Percentiles rank a stretch among this genome's conserved stretches.
These are phyloP conservation scores for Struthio camelus DNA, from an alignment of 2,113 vertebrate genomes.

Conservation along the genomic window DNA sequence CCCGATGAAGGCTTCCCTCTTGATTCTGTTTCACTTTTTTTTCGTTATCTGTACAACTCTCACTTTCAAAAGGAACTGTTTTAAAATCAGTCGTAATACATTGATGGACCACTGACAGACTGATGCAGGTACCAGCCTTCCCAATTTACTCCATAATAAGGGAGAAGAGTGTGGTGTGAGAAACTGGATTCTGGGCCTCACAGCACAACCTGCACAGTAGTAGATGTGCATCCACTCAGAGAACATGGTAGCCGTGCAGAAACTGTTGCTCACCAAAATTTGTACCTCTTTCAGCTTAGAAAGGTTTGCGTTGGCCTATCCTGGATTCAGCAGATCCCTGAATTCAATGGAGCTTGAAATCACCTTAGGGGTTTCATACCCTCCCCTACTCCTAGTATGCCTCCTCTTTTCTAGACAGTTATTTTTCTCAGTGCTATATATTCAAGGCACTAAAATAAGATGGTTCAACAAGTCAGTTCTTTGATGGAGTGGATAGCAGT, in stretches of 20 bases:
- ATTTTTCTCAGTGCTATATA: accelerated
- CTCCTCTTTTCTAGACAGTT: background rate
- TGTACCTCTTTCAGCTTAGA: background rate
- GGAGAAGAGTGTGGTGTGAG: background rate
- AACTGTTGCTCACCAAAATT: background rate
- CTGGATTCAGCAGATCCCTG: background rate
- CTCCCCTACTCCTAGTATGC: background rate
- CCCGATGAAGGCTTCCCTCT: background rate
- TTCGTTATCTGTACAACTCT: background rate
- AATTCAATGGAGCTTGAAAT: background rate
- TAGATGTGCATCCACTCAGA: background rate
- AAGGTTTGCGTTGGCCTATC: background rate
- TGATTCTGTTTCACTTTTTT: background rate
- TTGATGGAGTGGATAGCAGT: background rate
- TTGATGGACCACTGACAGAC: accelerated
- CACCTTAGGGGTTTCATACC: background rate
- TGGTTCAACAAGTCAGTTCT: background rate
- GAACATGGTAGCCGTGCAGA: background rate
- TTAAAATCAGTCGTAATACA: background rate
- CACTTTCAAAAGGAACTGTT: accelerated
- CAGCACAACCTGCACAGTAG: background rate
- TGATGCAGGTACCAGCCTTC: background rate
- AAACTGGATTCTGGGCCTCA: background rate
- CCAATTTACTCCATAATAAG: background rate
- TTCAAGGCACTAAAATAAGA: background rate